These are phyloP conservation scores for Galemys pyrenaicus DNA, from an alignment of 2,113 vertebrate genomes.

Conservation along the genomic window DNA sequence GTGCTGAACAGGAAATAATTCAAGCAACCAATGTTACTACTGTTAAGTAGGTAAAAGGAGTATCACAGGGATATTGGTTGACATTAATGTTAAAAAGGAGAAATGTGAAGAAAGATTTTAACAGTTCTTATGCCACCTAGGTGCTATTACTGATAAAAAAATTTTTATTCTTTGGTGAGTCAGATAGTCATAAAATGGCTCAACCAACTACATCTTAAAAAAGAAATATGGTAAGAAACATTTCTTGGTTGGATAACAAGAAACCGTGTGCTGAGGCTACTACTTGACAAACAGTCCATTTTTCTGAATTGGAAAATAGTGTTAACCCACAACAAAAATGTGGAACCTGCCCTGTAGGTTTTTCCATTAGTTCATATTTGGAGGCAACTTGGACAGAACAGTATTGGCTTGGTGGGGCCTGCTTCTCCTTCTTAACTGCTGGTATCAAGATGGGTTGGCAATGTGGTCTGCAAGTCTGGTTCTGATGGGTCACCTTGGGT, in stretches of 20 bases:
- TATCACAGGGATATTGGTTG: neutral
- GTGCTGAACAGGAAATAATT: neutral
- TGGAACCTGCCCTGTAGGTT: neutral
- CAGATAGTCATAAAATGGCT: neutral
- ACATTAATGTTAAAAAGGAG: neutral
- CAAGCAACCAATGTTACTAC: neutral
- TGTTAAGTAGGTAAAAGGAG: neutral
- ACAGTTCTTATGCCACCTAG: neutral
- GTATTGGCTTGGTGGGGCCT: rapidly evolving
- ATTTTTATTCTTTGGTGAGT: neutral
- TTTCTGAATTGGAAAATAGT: neutral
- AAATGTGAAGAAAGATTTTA: neutral
- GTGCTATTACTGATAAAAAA: neutral
- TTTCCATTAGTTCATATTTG: neutral
- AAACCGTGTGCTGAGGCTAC: neutral
- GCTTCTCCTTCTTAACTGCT: neutral
- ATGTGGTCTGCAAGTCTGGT: neutral
- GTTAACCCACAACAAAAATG: neutral
- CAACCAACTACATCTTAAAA: neutral
- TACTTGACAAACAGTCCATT: neutral
- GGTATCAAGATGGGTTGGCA: neutral
- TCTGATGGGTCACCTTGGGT: neutral
- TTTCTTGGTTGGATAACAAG: neutral
- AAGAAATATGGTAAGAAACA: neutral
- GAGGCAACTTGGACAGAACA: neutral